Percentiles rank a stretch among this genome's conserved stretches.
phyloP scores from a whole-genome alignment of 1,140 invertebrate species.

The Eueides isabella region DNA sequence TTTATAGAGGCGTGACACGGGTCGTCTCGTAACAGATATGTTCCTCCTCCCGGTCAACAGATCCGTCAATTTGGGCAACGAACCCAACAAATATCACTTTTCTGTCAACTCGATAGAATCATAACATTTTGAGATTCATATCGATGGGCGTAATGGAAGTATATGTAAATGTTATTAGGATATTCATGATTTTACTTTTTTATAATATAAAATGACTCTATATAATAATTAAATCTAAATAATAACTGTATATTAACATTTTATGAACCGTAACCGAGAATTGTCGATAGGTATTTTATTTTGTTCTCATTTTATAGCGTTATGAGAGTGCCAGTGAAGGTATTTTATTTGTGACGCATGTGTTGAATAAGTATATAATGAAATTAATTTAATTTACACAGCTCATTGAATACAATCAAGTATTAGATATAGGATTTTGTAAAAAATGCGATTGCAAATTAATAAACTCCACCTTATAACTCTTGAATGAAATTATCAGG shows the following conservation, averaged over 20 bases:
- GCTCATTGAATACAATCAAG: background rate
- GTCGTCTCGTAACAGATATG: conserved; percentile 65
- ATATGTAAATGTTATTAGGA: conserved; percentile 25
- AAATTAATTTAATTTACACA: background rate
- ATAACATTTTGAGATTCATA: conserved; percentile 35
- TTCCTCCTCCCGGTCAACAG: conserved; percentile 55
- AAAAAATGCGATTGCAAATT: too few species aligned
- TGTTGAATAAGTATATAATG: background rate
- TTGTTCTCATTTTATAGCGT: too few species aligned
- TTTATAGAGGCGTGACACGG: conserved; percentile 65
- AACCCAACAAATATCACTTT: conserved; percentile 67
- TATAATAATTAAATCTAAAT: too few species aligned
- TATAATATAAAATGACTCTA: background rate
- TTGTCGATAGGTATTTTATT: background rate
- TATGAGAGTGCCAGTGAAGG: too few species aligned
- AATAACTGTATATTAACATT: background rate
- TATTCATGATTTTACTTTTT: background rate
- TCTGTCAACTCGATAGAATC: conserved; percentile 62
- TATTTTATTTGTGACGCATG: background rate
- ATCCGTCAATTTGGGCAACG: conserved; percentile 70
- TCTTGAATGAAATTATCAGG: too few species aligned
- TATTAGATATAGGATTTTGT: background rate
- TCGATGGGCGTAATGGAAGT: conserved; percentile 10
- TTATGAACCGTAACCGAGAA: background rate
- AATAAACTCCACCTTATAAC: too few species aligned